A percentile compares a stretch with the other conserved stretches of the same genome.
Evolutionary conservation across 2,113 vertebrate species (phyloP).

Genomic region (Plotosus lineatus): DNA sequence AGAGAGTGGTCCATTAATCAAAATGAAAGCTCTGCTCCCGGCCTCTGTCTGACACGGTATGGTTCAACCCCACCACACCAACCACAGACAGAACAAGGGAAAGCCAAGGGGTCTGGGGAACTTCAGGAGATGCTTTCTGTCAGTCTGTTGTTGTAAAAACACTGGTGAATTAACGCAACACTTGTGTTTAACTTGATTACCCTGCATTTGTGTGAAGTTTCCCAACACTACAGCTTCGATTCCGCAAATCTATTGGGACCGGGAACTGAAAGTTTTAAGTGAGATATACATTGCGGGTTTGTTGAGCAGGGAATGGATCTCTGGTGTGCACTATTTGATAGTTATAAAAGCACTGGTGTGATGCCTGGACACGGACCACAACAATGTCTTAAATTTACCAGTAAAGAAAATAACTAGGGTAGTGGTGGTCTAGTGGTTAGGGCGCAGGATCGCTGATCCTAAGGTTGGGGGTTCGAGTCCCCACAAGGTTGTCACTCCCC

Average conservation of each 20-base stretch:
- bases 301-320: slow-evolving; percentile 4
- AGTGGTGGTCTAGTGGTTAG: no score
- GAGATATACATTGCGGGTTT: neutral
- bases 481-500: no score
- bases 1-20: slow-evolving; percentile 81
- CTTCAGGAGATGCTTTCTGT: slow-evolving; percentile 4
- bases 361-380: slow-evolving; percentile 41
- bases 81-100: slow-evolving; percentile 32
- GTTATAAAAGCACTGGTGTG: slow-evolving; percentile 45
- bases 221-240: slow-evolving; percentile 21
- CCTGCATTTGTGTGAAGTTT: slow-evolving; percentile 5
- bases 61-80: slow-evolving; percentile 45
- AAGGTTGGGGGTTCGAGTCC: no score
- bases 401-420: slow-evolving; percentile 54
- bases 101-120: slow-evolving; percentile 6
- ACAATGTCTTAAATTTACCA: slow-evolving; percentile 41
- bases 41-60: slow-evolving; percentile 52
- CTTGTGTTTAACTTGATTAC: neutral
- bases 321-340: slow-evolving; percentile 52
- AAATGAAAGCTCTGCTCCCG: slow-evolving; percentile 68
- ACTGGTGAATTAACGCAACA: slow-evolving; percentile 16
- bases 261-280: neutral
- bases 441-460: no score
- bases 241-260: neutral
- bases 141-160: slow-evolving; percentile 9